phyloP scores from a whole-genome alignment of 2,797 vertebrate species.

The Nannoperca australis region DNA sequence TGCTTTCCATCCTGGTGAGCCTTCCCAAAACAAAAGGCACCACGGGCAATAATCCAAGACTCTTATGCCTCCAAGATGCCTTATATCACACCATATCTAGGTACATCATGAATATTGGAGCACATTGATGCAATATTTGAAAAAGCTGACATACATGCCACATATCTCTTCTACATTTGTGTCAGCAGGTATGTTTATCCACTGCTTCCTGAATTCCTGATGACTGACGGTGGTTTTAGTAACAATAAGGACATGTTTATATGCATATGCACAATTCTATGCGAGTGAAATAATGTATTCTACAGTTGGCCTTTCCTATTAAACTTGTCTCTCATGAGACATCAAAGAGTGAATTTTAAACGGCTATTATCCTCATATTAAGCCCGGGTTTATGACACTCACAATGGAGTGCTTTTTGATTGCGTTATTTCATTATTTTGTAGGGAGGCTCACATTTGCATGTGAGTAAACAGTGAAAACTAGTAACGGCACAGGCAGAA shows the following conservation, averaged over 20 bases:
- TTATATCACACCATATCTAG: slow-evolving; percentile 13
- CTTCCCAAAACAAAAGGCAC: slow-evolving; percentile 16
- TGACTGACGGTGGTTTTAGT: slow-evolving; percentile 38
- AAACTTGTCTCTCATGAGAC: slow-evolving; percentile 60
- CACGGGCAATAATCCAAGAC: slow-evolving; percentile 24
- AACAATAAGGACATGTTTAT: slow-evolving; percentile 43
- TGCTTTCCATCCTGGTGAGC: slow-evolving; percentile 11
- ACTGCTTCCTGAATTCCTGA: slow-evolving; percentile 16
- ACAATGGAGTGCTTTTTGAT: slow-evolving; percentile 66
- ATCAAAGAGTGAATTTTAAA: slow-evolving; percentile 71
- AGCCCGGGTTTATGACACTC: slow-evolving; percentile 61
- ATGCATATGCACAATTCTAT: slow-evolving; percentile 23
- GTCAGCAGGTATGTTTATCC: slow-evolving; percentile 10
- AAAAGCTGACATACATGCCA: slow-evolving; percentile 12
- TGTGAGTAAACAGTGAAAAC: slow-evolving; percentile 48
- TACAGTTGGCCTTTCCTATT: slow-evolving; percentile 58
- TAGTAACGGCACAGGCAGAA: slow-evolving; percentile 24
- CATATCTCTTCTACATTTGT: slow-evolving; percentile 27
- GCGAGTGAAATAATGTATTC: slow-evolving; percentile 61
- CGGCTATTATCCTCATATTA: slow-evolving; percentile 66
- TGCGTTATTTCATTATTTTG: slow-evolving; percentile 64
- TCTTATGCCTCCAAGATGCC: slow-evolving; percentile 23
- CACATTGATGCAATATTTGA: slow-evolving; percentile 35
- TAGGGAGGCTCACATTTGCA: slow-evolving; percentile 46
- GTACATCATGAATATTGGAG: slow-evolving; percentile 9